Base-by-base conservation (phyloP, 2,113 vertebrate species). In the Strix aluco region DNA sequence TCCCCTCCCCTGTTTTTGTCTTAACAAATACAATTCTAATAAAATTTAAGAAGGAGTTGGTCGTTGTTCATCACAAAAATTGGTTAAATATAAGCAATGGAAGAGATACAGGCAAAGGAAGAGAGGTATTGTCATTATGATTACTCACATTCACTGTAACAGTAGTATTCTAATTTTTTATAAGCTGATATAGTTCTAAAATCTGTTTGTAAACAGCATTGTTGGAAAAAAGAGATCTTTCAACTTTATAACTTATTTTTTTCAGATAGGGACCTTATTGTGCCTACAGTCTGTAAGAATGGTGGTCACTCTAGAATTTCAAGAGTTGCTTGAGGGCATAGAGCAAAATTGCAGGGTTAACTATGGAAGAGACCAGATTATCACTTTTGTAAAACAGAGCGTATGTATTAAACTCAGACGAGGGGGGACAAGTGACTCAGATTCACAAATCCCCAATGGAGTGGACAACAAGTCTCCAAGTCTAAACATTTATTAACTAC, bases 1-100 rank as follows among this genome's bases (percentile, higher is more conserved):
- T 25, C 25, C 5, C 2, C 6, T 20, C 7, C 40, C 8, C 1
- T 2, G 0, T 19, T 77, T 70, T 57, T 78, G 8, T 85, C 30
- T 87, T 36, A 92, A 61, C 8, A 90, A 65, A 32, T 10, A 51
- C 8, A 30, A 59, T n/a, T 62, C 10, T 47, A 49, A 42, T 25
- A 86, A 86, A 69, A 54, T 63, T 42, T 40, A 47, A 65, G 14
- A 54, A 51, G 29, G 12, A 47, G 1, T 42, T 58, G 4, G 36
- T 52, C 15, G 36, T 34, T 80, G 4, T 25, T 81, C 11, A 30
- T 77, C 12, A 40, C 10, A 69, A 63, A 75, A 69, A 40, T 12
- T 62, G 4, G 8, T 38, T 70, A 67, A 29, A 38, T 63, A 51
- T 18, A 82, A 63, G 9, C 14, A 49, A 61, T n/a, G 9, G 19